Percentiles rank a stretch among this genome's conserved stretches.
phyloP scores from a whole-genome alignment of 2,797 vertebrate genomes.

The Pristis pectinata region DNA sequence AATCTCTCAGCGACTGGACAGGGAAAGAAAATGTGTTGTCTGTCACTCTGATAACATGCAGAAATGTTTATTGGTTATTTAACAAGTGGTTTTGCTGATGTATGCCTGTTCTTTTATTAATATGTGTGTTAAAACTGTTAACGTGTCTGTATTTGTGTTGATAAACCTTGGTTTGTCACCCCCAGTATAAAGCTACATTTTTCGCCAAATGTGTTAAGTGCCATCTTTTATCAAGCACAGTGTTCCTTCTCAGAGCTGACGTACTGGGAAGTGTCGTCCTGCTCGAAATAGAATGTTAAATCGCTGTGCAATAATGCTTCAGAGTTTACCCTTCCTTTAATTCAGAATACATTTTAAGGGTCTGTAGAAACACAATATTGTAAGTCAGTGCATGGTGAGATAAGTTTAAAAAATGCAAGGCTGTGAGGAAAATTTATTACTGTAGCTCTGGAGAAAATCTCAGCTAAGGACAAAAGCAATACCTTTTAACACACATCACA shows the following conservation, averaged over 20 bases:
- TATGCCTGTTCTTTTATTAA: not conserved
- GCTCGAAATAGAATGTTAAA: constrained; percentile 7
- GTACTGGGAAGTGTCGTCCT: not conserved
- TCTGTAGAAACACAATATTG: not conserved
- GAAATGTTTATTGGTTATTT: not conserved
- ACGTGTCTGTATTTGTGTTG: not conserved
- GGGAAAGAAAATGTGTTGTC: not conserved
- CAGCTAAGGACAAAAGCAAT: not conserved
- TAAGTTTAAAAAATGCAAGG: not conserved
- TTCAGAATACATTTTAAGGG: not conserved
- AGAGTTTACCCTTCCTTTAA: not conserved
- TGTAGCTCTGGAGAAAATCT: not conserved
- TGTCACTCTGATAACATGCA: not conserved
- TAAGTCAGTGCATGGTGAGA: not conserved
- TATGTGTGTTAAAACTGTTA: not conserved
- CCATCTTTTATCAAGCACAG: not conserved
- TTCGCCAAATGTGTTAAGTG: not conserved
- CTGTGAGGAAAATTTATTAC: not conserved
- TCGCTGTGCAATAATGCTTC: not conserved
- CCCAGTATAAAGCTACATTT: not conserved
- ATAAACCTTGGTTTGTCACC: not conserved
- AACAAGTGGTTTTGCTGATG: not conserved
- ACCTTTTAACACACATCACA: not conserved
- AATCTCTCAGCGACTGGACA: not conserved
- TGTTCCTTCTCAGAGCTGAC: constrained; percentile 13